Percentiles rank a stretch among this genome's conserved stretches.
phyloP scores from a whole-genome alignment of 2,888 invertebrate species.

The Liodrosophila aerea region DNA sequence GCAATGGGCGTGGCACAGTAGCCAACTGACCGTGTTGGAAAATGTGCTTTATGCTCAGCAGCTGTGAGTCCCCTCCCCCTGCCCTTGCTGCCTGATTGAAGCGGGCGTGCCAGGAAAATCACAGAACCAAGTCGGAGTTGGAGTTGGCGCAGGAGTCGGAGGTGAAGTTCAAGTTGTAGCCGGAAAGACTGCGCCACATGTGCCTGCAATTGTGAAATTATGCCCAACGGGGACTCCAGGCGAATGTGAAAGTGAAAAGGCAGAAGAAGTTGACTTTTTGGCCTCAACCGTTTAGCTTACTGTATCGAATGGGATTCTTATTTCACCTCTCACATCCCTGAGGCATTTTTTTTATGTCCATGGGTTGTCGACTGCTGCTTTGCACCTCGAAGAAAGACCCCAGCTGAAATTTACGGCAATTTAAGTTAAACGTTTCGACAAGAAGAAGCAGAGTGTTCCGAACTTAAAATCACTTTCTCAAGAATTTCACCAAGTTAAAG shows the following conservation, averaged over 20 bases:
- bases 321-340: background rate
- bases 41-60: constrained; percentile 62
- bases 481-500: background rate
- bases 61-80: constrained; percentile 39
- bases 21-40: constrained; percentile 62
- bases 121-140: background rate
- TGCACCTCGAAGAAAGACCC: constrained; percentile 31
- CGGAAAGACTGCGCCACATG: constrained; percentile 50
- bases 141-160: background rate
- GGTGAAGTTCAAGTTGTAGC: background rate
- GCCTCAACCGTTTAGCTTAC: constrained; percentile 40
- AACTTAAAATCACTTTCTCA: background rate
- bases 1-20: constrained; percentile 46
- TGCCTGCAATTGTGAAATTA: constrained; percentile 79
- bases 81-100: constrained; percentile 67
- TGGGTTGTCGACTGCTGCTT: constrained; percentile 30
- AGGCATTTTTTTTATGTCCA: constrained; percentile 55
- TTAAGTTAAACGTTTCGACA: constrained; percentile 58
- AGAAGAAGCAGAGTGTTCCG: background rate
- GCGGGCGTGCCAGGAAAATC: constrained; percentile 32
- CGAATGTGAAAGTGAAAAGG: constrained; percentile 45
- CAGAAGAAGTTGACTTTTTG: constrained; percentile 54
- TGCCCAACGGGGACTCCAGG: constrained; percentile 65
- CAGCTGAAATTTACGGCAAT: constrained; percentile 57
- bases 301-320: constrained; percentile 22